Base-by-base conservation (phyloP, 1,140 invertebrate genomes). In the Drosophila sp. region DNA sequence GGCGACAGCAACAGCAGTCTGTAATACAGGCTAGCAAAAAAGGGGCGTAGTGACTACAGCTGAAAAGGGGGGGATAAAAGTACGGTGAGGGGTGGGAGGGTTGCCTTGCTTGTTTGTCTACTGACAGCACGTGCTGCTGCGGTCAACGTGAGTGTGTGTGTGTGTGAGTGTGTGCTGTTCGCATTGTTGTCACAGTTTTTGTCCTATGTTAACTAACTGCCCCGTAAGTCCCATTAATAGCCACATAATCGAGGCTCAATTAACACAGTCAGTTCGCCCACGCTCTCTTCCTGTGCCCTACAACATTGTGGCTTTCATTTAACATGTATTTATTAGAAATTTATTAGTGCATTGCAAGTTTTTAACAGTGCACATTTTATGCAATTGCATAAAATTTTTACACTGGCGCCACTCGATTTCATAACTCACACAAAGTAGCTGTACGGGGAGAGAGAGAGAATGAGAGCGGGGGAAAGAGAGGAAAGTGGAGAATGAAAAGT, bases 291-390 rank as follows among this genome's bases (percentile, higher is more conserved):
- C 21, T 1, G 14, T 40, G 21, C 4, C 11, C n/a, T 34, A 18
- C 50, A 74, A 89, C 83, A 79, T 82, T 87, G 79, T 89, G 76
- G 79, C 58, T 70, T 89, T 82, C 74, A 79, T 83, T 80, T 79
- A 89, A 89, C 83, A 87, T 74, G 79, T 72, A 73, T 79, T 87
- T 87, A 87, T 89, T 89, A 89, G 83, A 89, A 87, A 87, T 87
- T 87, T 87, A 87, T 89, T 87, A 80, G 76, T 50, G 34, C 57
- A 65, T 48, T 53, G 50, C 50, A 61, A 51, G 79, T 74, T 74
- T 89, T 83, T 74, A 71, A 71, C 72, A 78, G 27, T 67, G 32
- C 14, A 65, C 29, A 76, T 72, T 76, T 83, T 70, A 54, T 80
- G 81, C 65, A 59, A 66, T 62, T 81, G 81, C 82, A 86, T 78